Evolutionary conservation across 1,140 invertebrate species (phyloP).

Genomic region (Carposina sasakii): DNA sequence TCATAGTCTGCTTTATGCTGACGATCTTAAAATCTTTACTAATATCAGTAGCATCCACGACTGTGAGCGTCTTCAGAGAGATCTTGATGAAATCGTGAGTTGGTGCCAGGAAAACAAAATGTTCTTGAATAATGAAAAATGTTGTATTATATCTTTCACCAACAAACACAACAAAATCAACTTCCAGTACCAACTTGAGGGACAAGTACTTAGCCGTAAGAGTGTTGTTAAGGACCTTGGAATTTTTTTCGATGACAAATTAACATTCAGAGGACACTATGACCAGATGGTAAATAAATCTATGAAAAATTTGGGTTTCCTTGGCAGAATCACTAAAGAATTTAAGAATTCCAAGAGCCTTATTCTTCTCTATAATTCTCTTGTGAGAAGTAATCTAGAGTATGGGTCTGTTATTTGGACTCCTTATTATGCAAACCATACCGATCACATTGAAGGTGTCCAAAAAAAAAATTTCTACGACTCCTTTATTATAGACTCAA

Average conservation of each 20-base stretch:
- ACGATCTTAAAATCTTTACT: background rate
- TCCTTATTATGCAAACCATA: background rate
- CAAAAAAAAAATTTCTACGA: too few species aligned
- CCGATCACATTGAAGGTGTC: too few species aligned
- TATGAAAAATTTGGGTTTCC: background rate
- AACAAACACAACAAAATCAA: constrained; percentile 7
- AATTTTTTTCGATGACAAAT: background rate
- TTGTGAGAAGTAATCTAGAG: background rate
- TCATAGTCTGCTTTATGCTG: background rate
- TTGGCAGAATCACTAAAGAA: background rate
- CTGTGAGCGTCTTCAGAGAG: background rate
- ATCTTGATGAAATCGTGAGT: background rate
- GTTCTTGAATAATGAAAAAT: background rate
- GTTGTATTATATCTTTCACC: background rate
- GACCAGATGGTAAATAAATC: background rate
- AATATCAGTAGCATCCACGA: background rate
- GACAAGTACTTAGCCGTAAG: background rate
- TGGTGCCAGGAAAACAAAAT: background rate
- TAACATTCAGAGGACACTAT: background rate
- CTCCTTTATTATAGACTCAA: too few species aligned
- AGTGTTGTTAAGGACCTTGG: background rate
- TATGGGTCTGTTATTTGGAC: background rate
- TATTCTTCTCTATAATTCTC: background rate
- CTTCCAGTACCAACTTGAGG: too few species aligned
- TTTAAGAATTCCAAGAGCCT: background rate